Base-by-base conservation (phyloP, 2,113 vertebrate species). In the Malaclemys terrapin region DNA sequence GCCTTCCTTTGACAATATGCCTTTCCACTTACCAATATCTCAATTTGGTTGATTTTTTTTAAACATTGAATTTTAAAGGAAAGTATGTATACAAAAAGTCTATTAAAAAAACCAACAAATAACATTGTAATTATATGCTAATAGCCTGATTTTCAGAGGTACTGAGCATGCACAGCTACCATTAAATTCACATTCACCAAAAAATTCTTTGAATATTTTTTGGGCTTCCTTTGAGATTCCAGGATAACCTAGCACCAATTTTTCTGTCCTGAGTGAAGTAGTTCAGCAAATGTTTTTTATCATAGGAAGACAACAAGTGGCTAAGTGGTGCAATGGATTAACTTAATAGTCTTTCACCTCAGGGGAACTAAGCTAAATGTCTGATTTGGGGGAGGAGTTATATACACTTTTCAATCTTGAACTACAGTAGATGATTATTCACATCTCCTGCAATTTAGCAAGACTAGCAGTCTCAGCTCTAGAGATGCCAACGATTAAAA, bases 381-480 rank as follows among this genome's bases (percentile, higher is more conserved):
- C 86, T 87, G 92, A 93, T 92, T 47, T 81, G 86, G 27, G 4
- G 0, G 1, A 82, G 56, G 56, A 42, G 10, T 87, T 94, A 47
- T 52, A 31, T 65, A 90, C 87, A 10, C 13, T 52, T n/a, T 12
- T 27, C 79, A 20, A 22, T 50, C 82, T 14, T 56, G 75, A 82
- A 10, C 7, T 29, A 24, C 65, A 87, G 91, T 25, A 90, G 92
- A 56, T 52, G 75, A 91, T 45, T 5, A 53, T 79, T 94, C 81
- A 54, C 47, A 14, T 76, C 72, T 76, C 22, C n/a, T 11, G 45
- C 9, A 35, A 5, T 79, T 84, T 35, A 59, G 80, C 80, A 76
- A 38, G 88, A 76, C 1, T 49, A 82, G 47, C 84, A 65, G 42
- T 52, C 79, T 47, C 54, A 31, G 25, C 6, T n/a, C 57, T 75